Base-by-base conservation (phyloP, 2,797 vertebrate species). In the Mormyrus proboscirostris region DNA sequence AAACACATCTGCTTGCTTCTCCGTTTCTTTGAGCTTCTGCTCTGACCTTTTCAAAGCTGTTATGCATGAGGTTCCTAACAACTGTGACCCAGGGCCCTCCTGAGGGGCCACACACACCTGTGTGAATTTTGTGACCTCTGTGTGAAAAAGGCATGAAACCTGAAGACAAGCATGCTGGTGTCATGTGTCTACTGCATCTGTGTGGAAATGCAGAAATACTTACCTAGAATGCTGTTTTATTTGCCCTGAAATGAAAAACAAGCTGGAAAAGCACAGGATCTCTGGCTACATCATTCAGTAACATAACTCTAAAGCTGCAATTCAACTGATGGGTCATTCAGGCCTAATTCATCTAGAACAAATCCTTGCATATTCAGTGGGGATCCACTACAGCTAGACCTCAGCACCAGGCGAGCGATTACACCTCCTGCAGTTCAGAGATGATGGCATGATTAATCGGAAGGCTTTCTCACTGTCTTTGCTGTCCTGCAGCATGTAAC, bases 401-500 rank as follows among this genome's bases (percentile, higher is more conserved):
- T 65, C 8, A 65, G 8, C 25, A 65, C 62, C 62, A 65, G 22
- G 62, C 2, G 1, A 29, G 10, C 3, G 38, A 41, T 76, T 16
- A n/a, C 1, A 9, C 73, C 73, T 8, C 2, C 38, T 79, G 16
- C 38, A 41, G 33, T 25, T 41, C 33, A 76, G 69, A 76, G 33
- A 41, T 10, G 12, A 76, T 38, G 16, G 16, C 14, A 41, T 22
- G 41, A n/a, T 47, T 47, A 47, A 82, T 47, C 2, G 3, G 76
- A 44, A 82, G 41, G 41, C 76, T 82, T 44, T 47, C 19, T 29
- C 0, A 3, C 22, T 51, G 6, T 47, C 16, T 25, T n/a, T 22
- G 2, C 3, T 49, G 69, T 33, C 93, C 94, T 94, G 89, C 95
- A 99, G 99, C 99, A 89, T 99, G 98, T 95, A 99, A 99, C 0